Evolutionary conservation across 2,888 invertebrate genomes (phyloP), one percentile per base, ranked within the genome.

Genomic region (Nineta flava): DNA sequence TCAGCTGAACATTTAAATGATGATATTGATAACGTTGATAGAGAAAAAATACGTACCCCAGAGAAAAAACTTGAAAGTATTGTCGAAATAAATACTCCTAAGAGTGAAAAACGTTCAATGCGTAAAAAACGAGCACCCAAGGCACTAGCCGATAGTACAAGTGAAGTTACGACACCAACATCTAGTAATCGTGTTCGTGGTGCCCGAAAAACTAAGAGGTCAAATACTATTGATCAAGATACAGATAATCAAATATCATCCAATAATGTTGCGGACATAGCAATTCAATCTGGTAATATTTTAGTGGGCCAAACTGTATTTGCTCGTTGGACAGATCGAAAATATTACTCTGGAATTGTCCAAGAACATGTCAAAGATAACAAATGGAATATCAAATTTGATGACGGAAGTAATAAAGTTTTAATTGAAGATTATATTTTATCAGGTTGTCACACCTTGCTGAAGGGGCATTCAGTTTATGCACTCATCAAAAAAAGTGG

Each of bases 241-340:
- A 26, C 7, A 26, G 26, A 26, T 26, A 26, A 26, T 7, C 26
- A 26, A 26, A 5, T 7, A 3, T 10, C 10, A 35, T 10, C 31
- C 45, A 51, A 15, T 15, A 38, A 38, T 15, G 45, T 46, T 21
- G 43, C 47, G 12, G 43, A 21, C 3, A 13, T 10, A n/a, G 48
- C 48, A 46, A 15, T 38, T 38, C n/a, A 38, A 38, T 13, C 38
- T 15, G 50, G 47, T 16, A 43, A 35, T 15, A 13, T 47, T 35
- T 47, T 35, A 7, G 35, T 41, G 12, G 41, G 48, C 13, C 41
- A 35, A 13, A 13, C 41, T 13, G 79, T 79, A 0, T 68, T 81
- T 55, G 81, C 81, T 1, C 77, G 77, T 61, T 81, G 81, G 81
- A 74, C 76, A 0, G 80, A 81, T 58, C 78, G 75, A 57, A 73